Conservation (phyloP, 2,797 vertebrate species). For the Pterois miles region DNA sequence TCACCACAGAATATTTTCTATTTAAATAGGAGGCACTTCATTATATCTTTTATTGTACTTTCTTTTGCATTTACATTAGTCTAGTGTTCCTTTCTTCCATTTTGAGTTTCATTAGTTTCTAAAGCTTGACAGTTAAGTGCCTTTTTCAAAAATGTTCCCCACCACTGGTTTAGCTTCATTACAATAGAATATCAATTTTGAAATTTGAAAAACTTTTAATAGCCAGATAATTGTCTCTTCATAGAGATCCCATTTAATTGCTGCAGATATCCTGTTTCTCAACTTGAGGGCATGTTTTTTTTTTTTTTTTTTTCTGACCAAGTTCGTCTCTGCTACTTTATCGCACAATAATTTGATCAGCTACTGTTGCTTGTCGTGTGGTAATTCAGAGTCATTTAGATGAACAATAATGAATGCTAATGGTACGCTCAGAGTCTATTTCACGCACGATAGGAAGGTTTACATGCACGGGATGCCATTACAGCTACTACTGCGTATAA, state of each 20-base stretch:
- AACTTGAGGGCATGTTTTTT: slow-evolving; percentile 38
- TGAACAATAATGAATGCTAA: slow-evolving; percentile 66
- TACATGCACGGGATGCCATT: slow-evolving; percentile 37
- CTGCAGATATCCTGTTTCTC: slow-evolving; percentile 67
- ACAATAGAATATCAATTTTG: slow-evolving; percentile 85
- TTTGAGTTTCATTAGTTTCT: slow-evolving; percentile 99
- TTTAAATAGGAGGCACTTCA: slow-evolving; percentile 99
- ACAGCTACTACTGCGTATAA: slow-evolving; percentile 12
- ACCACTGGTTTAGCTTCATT: slow-evolving; percentile 84
- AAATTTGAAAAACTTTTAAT: slow-evolving; percentile 83
- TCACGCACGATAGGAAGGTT: slow-evolving; percentile 58
- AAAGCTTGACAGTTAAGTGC: slow-evolving; percentile 87
- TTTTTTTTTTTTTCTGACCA: slow-evolving; percentile 37
- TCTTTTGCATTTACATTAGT: slow-evolving; percentile 99
- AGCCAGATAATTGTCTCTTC: slow-evolving; percentile 81
- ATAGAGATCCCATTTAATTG: slow-evolving; percentile 75
- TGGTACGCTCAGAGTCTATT: slow-evolving; percentile 60
- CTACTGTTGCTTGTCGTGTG: slow-evolving; percentile 48
- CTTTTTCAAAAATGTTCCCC: slow-evolving; percentile 87
- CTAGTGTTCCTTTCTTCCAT: slow-evolving; percentile 97
- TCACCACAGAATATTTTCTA: slow-evolving; percentile 99
- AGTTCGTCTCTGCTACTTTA: slow-evolving; percentile 51
- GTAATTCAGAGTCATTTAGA: slow-evolving; percentile 48
- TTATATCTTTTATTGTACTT: slow-evolving; percentile 99
- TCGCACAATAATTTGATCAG: slow-evolving; percentile 57